These are phyloP conservation scores for Ips typographus DNA, from an alignment of 1,140 invertebrate species.

Conservation along the genomic window DNA sequence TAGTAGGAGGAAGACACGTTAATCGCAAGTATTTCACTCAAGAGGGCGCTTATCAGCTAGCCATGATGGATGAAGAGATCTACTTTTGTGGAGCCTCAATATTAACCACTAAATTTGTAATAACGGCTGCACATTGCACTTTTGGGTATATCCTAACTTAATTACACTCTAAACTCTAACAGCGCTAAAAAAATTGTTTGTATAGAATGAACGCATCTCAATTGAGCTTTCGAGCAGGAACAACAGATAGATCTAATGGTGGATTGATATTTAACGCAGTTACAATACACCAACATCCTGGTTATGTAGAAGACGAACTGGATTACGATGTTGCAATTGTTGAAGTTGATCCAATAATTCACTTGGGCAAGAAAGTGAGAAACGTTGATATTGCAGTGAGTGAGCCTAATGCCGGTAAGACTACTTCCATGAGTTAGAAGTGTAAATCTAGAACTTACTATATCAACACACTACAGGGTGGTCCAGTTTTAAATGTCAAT, in stretches of 20 bases:
- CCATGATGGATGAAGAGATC: slow-evolving; percentile 8
- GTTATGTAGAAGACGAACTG: slow-evolving; percentile 35
- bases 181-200: not conserved
- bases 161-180: not conserved
- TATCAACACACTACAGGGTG: no score
- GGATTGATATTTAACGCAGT: slow-evolving; percentile 15
- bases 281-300: slow-evolving; percentile 12
- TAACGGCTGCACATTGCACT: slow-evolving; percentile 30
- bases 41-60: slow-evolving; percentile 24
- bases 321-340: slow-evolving; percentile 42
- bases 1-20: slow-evolving; percentile 16
- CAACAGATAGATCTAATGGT: not conserved
- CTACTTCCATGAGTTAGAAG: not conserved
- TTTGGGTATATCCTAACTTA: not conserved
- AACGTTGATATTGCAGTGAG: slow-evolving; percentile 6
- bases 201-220: not conserved
- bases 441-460: not conserved
- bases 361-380: slow-evolving; percentile 3
- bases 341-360: slow-evolving; percentile 12
- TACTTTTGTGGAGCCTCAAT: slow-evolving; percentile 28
- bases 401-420: slow-evolving; percentile 14
- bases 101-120: slow-evolving; percentile 14
- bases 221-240: slow-evolving; percentile 16
- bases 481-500: no score
- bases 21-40: not conserved